phyloP scores from a whole-genome alignment of 1,140 invertebrate genomes.

The Drosophila chauvacae region DNA sequence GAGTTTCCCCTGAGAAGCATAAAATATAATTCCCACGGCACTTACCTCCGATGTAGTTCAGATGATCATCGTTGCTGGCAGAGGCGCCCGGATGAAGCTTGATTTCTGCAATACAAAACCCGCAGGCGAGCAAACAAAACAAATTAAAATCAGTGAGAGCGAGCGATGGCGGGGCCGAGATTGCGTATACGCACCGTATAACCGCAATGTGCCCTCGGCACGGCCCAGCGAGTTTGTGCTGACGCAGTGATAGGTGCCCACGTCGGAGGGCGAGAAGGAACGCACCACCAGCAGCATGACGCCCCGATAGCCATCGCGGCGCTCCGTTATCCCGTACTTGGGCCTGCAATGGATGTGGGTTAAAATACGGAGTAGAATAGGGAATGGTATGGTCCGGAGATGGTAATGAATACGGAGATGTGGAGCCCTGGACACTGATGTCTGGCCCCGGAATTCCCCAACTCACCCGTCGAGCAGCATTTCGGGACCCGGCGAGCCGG shows the following conservation, averaged over 20 bases:
- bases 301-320: conserved; percentile 91
- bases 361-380: background rate
- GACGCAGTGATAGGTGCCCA: conserved; percentile 95
- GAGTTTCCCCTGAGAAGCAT: background rate
- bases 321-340: conserved; percentile 93
- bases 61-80: conserved; percentile 79
- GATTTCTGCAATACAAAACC: conserved; percentile 73
- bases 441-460: conserved; percentile 22
- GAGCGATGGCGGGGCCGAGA: conserved; percentile 32
- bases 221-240: conserved; percentile 95
- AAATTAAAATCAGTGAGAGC: conserved; percentile 27
- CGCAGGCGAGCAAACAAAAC: conserved; percentile 21
- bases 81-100: conserved; percentile 81
- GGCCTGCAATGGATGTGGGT: conserved; percentile 86
- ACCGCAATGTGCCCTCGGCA: conserved; percentile 92
- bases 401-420: conserved; percentile 18
- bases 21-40: conserved; percentile 1
- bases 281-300: conserved; percentile 93
- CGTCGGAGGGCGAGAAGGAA: conserved; percentile 91
- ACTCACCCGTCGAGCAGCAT: conserved; percentile 92
- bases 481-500: conserved; percentile 85
- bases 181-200: conserved; percentile 91
- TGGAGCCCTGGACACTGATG: conserved; percentile 6
- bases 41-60: conserved; percentile 82
- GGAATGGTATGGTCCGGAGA: conserved; percentile 13